Conservation (phyloP, 2,888 invertebrate species). For the Conistra vaccinii region DNA sequence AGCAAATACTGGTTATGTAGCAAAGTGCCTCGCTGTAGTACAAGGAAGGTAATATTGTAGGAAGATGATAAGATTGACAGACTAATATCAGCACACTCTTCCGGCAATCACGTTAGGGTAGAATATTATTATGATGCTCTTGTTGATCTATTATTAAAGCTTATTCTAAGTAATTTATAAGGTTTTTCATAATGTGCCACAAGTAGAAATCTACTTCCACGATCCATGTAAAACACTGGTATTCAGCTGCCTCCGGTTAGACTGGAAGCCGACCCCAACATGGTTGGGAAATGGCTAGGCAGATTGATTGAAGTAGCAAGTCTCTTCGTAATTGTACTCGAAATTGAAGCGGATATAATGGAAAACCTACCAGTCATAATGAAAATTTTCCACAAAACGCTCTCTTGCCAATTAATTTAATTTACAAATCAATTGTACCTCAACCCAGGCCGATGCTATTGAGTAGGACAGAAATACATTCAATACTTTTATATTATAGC, state of each 20-base stretch:
- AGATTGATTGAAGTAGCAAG: not conserved
- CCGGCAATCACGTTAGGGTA: not conserved
- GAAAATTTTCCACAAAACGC: slow-evolving; percentile 12
- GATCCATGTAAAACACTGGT: too few species aligned
- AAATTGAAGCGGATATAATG: slow-evolving; percentile 13
- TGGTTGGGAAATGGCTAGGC: too few species aligned
- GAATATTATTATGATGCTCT: not conserved
- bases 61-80: not conserved
- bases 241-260: too few species aligned
- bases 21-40: slow-evolving; percentile 17
- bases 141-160: not conserved
- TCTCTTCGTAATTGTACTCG: not conserved
- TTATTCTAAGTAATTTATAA: not conserved
- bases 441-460: not conserved
- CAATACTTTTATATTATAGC: slow-evolving; percentile 20
- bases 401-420: slow-evolving; percentile 47
- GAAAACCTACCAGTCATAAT: not conserved
- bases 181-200: not conserved
- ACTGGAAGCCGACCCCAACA: too few species aligned
- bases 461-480: slow-evolving; percentile 25
- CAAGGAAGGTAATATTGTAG: slow-evolving; percentile 8
- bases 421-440: slow-evolving; percentile 51
- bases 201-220: not conserved
- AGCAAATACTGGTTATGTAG: slow-evolving; percentile 8
- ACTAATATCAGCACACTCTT: not conserved